These are phyloP conservation scores for Camponotus pennsylvanicus DNA, from an alignment of 1,140 invertebrate species.

Conservation along the genomic window DNA sequence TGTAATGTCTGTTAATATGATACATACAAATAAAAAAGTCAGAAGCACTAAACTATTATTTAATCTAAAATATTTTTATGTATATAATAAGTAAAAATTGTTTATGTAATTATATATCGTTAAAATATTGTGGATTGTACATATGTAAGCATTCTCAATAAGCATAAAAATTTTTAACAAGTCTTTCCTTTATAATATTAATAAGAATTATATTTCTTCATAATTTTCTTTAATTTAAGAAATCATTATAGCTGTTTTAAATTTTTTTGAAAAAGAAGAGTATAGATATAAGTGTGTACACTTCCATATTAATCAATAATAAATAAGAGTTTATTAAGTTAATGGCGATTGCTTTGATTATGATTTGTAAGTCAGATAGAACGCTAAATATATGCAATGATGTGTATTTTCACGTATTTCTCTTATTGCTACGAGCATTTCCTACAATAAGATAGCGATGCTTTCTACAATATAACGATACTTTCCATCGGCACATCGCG, in stretches of 20 bases:
- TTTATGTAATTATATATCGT: too few relatives aligned
- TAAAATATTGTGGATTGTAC: neutral
- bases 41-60: neutral
- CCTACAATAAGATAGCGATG: neutral
- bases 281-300: too few relatives aligned
- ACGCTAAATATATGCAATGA: slow-evolving; percentile 9
- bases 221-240: neutral
- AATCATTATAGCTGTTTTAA: neutral
- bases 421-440: neutral
- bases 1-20: neutral
- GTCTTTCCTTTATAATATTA: neutral
- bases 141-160: neutral
- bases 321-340: neutral
- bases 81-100: slow-evolving; percentile 1
- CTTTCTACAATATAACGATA: neutral
- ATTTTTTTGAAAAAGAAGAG: neutral
- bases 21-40: neutral
- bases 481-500: neutral
- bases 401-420: neutral
- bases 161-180: slow-evolving; percentile 4
- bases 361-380: neutral
- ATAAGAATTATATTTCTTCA: neutral
- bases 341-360: neutral
- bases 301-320: neutral
- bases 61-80: neutral